Base-by-base conservation (phyloP, 2,888 invertebrate species). In the Phengaris arion region DNA sequence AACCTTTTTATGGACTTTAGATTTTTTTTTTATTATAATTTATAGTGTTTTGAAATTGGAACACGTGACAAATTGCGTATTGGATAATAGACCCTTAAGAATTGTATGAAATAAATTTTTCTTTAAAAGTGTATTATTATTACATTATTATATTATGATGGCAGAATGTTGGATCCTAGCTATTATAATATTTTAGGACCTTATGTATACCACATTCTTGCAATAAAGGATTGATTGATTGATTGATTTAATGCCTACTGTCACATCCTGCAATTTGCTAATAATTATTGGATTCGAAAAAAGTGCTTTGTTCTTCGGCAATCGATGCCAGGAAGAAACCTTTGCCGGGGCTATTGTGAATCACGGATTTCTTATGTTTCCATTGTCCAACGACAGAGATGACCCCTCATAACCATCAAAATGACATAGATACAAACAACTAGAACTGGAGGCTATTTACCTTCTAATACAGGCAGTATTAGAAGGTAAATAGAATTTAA, bases 301-400 rank as follows among this genome's bases (percentile, higher is more conserved):
- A 59, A 59, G 59, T 59, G 9, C 22, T 59, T 22, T 59, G 59
- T 59, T 59, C 4, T 9, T 22, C 1, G 15, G 59, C 9, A 22
- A 59, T 59, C 22, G 59, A 22, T 59, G 22, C 5, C 10, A 22
- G 22, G 10, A 59, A 59, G 15, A 59, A 48, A 48, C 48, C 59
- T 22, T 59, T 22, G 59, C 10, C 10, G 22, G 9, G 22, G 59
- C 22, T 59, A 22, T 59, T 59, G 59, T 59, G 59, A 59, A 15
- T 22, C 59, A 9, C 9, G 59, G 59, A 10, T 59, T 59, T 59
- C 22, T 59, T 8, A 48, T 59, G 1, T 59, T 59, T 22, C 59
- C 22, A 22, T 59, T 59, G 59, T 59, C 59, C 59, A 59, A 59
- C 59, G 59, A 59, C 59, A 22, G 59, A 59, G 59, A 59, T 59